Evolutionary conservation across 1,140 invertebrate genomes (phyloP).

Genomic region (Oppia nitens): DNA sequence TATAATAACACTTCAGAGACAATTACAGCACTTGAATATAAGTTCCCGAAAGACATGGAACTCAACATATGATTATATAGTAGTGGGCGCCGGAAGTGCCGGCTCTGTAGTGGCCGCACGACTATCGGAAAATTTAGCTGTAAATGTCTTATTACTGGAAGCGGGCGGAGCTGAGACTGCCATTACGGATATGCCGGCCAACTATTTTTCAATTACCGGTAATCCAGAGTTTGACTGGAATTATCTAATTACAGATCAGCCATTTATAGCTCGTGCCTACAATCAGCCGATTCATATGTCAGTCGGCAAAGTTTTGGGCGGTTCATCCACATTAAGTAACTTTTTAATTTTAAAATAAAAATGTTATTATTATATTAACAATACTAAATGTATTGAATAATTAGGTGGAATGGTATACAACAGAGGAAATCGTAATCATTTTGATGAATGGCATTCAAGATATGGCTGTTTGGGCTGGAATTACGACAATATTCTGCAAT

Average conservation of each 20-base stretch:
- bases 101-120: constrained; percentile 14
- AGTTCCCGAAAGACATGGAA: constrained; percentile 6
- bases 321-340: constrained; percentile 77
- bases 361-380: not conserved
- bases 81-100: constrained; percentile 19
- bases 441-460: constrained; percentile 61
- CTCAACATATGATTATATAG: constrained; percentile 14
- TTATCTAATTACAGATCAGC: constrained; percentile 17
- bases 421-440: constrained; percentile 66
- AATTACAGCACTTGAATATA: not conserved
- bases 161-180: constrained; percentile 37
- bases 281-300: constrained; percentile 15
- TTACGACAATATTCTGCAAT: constrained; percentile 49
- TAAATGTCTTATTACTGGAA: constrained; percentile 47
- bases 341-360: not conserved
- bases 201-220: constrained; percentile 25
- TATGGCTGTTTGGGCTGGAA: constrained; percentile 44
- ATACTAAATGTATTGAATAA: not conserved
- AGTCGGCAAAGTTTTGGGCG: constrained; percentile 32
- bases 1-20: constrained; percentile 6
- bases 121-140: constrained; percentile 34
- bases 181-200: constrained; percentile 11
- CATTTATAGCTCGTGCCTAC: constrained; percentile 4
- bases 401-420: constrained; percentile 66
- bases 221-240: constrained; percentile 26